Percentiles rank a stretch among this genome's conserved stretches.
These are phyloP conservation scores for Phrynocephalus vlangalii DNA, from an alignment of 2,797 vertebrate genomes.

Conservation along the genomic window DNA sequence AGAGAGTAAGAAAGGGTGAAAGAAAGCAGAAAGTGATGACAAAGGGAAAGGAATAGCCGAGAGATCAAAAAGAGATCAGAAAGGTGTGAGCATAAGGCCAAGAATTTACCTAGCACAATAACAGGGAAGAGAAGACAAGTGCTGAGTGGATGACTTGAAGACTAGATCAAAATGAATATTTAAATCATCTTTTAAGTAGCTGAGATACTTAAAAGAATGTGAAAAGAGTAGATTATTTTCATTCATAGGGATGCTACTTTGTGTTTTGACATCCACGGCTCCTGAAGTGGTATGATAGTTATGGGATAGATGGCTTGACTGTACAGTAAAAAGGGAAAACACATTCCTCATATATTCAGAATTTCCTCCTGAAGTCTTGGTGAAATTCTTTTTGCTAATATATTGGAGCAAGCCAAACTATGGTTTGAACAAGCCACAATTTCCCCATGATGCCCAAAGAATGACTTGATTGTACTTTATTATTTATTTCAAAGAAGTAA, in stretches of 20 bases:
- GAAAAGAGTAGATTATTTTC: neutral
- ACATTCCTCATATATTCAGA: too few relatives aligned
- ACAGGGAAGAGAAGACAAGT: neutral
- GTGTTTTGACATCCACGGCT: neutral
- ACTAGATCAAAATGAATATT: constrained; percentile 8
- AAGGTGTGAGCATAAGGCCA: neutral
- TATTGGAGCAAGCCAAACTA: neutral
- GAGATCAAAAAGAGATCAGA: constrained; percentile 1
- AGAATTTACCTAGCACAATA: neutral
- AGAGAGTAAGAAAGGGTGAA: neutral
- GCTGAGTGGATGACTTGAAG: neutral
- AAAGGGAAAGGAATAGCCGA: neutral
- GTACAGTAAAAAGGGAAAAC: neutral
- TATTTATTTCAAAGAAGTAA: too few relatives aligned
- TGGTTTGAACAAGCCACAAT: neutral
- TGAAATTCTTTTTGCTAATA: neutral
- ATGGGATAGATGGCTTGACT: neutral
- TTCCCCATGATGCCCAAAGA: neutral
- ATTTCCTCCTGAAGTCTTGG: neutral
- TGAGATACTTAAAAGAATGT: neutral
- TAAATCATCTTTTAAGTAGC: neutral
- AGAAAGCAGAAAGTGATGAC: constrained; percentile 1
- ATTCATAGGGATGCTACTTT: neutral
- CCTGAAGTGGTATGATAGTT: neutral
- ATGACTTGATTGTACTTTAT: too few relatives aligned